Evolutionary conservation across 2,888 invertebrate genomes (phyloP), one percentile per base, ranked within the genome.

Genomic region (Lasius platythorax): DNA sequence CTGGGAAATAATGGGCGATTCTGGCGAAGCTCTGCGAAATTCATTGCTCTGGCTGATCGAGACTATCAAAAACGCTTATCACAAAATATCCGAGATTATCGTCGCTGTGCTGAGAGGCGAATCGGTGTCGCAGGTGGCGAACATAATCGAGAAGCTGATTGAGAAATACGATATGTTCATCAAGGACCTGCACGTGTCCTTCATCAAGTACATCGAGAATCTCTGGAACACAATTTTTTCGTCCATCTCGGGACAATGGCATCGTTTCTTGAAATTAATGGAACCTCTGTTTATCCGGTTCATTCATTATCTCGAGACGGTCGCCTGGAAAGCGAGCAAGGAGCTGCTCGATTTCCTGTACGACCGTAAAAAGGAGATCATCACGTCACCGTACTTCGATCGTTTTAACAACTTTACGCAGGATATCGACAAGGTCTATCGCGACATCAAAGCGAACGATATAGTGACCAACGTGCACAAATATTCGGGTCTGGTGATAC

Each of bases 1-100:
- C 92, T 98, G 97, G 97, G 97, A 97, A 6, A 97, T 97, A 90
- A 97, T 98, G 97, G 98, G 98, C 0, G 98, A 98, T 78, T 98
- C 98, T 0, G 98, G 98, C 11, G 96, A 97, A 88, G 97, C 97
- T 0, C 96, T 98, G 30, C 97, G 97, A 68, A 97, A 97, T 87
- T 97, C 97, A 88, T 95, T 98, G 12, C 95, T 97, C 0, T 98
- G 97, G 96, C 96, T 98, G 0, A 97, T 98, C 0, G 97, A 97
- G 85, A 96, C 97, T 73, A 96, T 98, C 0, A 97, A 97, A 93
- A 96, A 95, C 63, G 97, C 97, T 0, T 98, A 98, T 91, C 96
- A 97, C 37, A 97, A 97, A 91, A 96, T 97, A 23, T 95, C 97
- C 11, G 97, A 97, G 37, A 96, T 97, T 3, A 95, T 97, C 0